These are phyloP conservation scores for Aurelia aurita complex sp. Pacific DNA, from an alignment of 30 jellyfish, hydroid and myxozoan genomes.

Conservation along the genomic window DNA sequence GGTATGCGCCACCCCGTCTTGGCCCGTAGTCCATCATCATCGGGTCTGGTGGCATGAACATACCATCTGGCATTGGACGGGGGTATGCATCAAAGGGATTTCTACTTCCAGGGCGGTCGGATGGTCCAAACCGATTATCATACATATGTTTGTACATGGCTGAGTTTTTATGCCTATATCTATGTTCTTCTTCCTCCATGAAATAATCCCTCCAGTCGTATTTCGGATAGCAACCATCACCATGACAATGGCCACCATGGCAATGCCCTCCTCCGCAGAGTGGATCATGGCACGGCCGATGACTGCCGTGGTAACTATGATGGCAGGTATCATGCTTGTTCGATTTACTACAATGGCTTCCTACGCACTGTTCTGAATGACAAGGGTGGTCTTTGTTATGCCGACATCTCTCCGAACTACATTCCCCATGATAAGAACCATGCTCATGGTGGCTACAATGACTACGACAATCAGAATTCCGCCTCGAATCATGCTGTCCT, in stretches of 20 bases:
- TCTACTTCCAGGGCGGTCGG: conserved; percentile 34
- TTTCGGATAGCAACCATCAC: conserved; percentile 43
- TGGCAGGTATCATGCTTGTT: conserved; percentile 43
- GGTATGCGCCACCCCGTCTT: conserved; percentile 29
- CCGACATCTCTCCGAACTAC: conserved; percentile 47
- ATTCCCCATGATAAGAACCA: conserved; percentile 40
- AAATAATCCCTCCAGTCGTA: conserved; percentile 42
- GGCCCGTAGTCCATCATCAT: conserved; percentile 32
- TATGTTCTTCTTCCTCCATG: conserved; percentile 49
- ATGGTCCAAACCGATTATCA: not conserved
- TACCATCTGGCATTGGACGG: conserved; percentile 29
- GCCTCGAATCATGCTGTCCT: conserved; percentile 36
- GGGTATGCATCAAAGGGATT: conserved; percentile 43
- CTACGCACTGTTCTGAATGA: conserved; percentile 25
- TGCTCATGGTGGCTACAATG: conserved; percentile 49
- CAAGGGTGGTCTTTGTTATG: conserved; percentile 39
- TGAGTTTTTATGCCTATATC: conserved; percentile 34
- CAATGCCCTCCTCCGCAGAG: conserved; percentile 41
- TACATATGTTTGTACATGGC: conserved; percentile 12
- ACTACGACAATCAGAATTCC: conserved; percentile 15
- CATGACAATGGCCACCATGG: conserved; percentile 63
- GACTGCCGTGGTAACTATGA: conserved; percentile 18
- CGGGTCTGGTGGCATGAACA: conserved; percentile 61
- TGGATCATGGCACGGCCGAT: conserved; percentile 38
- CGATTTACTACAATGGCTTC: conserved; percentile 30